phyloP scores from a whole-genome alignment of 1,140 invertebrate genomes.

The Drosophila tropicalis region DNA sequence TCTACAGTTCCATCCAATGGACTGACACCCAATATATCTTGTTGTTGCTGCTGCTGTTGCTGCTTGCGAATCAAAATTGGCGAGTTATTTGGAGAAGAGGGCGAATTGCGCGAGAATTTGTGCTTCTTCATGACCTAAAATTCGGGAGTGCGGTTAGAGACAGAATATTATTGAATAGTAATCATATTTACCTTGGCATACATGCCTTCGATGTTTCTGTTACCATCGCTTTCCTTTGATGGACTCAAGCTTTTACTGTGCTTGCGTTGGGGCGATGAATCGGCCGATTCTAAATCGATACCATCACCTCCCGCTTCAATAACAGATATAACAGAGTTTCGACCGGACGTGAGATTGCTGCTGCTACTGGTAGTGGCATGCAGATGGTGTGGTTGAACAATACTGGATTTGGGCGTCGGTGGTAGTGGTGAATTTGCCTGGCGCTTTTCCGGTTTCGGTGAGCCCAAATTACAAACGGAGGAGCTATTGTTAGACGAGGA shows the following conservation, averaged over 20 bases:
- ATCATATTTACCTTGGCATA: constrained; percentile 89
- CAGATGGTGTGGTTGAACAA: constrained; percentile 55
- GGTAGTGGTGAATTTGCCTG: constrained; percentile 93
- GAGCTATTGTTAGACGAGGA: constrained; percentile 90
- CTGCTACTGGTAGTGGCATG: constrained; percentile 60
- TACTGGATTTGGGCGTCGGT: constrained; percentile 86
- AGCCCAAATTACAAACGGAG: constrained; percentile 89
- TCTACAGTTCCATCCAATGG: constrained; percentile 73
- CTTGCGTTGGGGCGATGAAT: constrained; percentile 53
- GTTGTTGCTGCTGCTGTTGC: constrained; percentile 80
- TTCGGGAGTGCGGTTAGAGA: not conserved
- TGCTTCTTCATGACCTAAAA: constrained; percentile 82
- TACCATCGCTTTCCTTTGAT: constrained; percentile 90
- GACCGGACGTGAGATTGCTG: constrained; percentile 80
- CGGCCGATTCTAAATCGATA: constrained; percentile 74
- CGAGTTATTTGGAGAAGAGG: constrained; percentile 69
- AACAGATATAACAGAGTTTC: constrained; percentile 81
- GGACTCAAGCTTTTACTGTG: constrained; percentile 85
- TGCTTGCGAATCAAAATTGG: constrained; percentile 81
- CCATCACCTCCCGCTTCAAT: constrained; percentile 71
- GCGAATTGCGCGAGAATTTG: constrained; percentile 70
- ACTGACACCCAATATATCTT: constrained; percentile 59
- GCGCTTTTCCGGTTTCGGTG: constrained; percentile 93
- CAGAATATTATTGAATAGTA: not conserved
- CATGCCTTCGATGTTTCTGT: constrained; percentile 90